Percentiles rank a stretch among this genome's conserved stretches.
Evolutionary conservation across 2,888 invertebrate species (phyloP).

Genomic region (Hydraecia micacea): DNA sequence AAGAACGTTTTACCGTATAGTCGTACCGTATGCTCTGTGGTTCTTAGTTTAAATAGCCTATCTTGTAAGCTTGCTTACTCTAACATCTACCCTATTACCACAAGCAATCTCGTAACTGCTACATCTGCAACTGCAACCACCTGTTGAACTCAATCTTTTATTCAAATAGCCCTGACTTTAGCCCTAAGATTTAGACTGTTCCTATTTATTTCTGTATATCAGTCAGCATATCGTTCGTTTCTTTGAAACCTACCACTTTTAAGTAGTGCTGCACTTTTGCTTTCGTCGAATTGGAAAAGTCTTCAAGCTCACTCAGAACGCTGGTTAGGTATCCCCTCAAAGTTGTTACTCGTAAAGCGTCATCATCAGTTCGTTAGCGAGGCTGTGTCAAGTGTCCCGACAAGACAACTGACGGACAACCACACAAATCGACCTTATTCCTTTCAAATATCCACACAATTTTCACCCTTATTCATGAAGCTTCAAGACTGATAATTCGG

Average conservation of each 20-base stretch:
- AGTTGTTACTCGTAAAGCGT: slow-evolving; percentile 70
- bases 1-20: slow-evolving; percentile 1
- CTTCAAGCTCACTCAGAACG: slow-evolving; percentile 33
- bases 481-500: slow-evolving; percentile 47
- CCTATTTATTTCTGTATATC: background rate
- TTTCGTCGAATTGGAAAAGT: slow-evolving; percentile 25
- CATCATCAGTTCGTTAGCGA: slow-evolving; percentile 80
- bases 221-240: background rate
- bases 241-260: background rate
- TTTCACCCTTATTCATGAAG: slow-evolving; percentile 45
- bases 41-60: background rate
- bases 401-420: slow-evolving; percentile 64
- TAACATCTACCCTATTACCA: background rate
- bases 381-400: slow-evolving; percentile 78
- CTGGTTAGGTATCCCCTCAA: slow-evolving; percentile 71
- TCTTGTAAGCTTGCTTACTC: background rate
- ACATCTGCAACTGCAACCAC: slow-evolving; percentile 1
- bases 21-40: slow-evolving; percentile 3
- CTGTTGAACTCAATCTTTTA: slow-evolving; percentile 16
- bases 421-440: slow-evolving; percentile 54
- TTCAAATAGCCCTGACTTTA: slow-evolving; percentile 4
- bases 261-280: slow-evolving; percentile 26
- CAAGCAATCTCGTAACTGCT: slow-evolving; percentile 1
- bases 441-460: slow-evolving; percentile 39
- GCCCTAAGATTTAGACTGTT: background rate